Conservation (phyloP, 2,113 vertebrate genomes). For the Notarius quadriscutis region DNA sequence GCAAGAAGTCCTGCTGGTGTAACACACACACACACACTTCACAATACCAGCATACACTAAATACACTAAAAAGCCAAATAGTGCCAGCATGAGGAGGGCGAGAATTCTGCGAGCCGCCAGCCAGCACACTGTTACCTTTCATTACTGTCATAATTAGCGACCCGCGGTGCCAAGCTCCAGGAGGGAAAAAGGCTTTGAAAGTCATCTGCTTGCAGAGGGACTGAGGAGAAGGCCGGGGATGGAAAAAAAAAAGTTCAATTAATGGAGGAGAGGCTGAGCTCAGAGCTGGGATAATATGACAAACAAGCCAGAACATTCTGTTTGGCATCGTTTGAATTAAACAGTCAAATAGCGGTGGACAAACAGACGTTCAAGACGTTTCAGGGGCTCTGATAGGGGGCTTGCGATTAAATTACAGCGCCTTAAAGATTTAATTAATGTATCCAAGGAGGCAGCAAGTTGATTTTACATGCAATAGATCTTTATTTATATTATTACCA, state of each 20-base stretch:
- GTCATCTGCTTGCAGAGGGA: constrained; percentile 38
- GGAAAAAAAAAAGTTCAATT: constrained; percentile 37
- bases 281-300: constrained; percentile 65
- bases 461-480: neutral
- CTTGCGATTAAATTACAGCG: constrained; percentile 78
- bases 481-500: neutral
- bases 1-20: constrained; percentile 17
- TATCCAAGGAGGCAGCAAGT: neutral
- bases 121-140: constrained; percentile 50
- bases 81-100: neutral
- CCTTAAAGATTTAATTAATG: constrained; percentile 56
- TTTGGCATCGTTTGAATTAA: constrained; percentile 79
- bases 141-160: constrained; percentile 53
- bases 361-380: constrained; percentile 70
- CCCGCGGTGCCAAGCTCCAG: constrained; percentile 39
- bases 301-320: constrained; percentile 81
- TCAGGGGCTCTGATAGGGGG: constrained; percentile 68
- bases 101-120: constrained; percentile 33
- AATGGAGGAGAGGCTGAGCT: constrained; percentile 50
- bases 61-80: constrained; percentile 11
- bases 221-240: constrained; percentile 40
- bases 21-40: neutral
- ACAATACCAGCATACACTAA: neutral
- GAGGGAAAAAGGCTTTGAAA: constrained; percentile 47
- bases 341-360: constrained; percentile 71